phyloP scores from a whole-genome alignment of 2,888 invertebrate genomes.

The Mactromeris polynyma region DNA sequence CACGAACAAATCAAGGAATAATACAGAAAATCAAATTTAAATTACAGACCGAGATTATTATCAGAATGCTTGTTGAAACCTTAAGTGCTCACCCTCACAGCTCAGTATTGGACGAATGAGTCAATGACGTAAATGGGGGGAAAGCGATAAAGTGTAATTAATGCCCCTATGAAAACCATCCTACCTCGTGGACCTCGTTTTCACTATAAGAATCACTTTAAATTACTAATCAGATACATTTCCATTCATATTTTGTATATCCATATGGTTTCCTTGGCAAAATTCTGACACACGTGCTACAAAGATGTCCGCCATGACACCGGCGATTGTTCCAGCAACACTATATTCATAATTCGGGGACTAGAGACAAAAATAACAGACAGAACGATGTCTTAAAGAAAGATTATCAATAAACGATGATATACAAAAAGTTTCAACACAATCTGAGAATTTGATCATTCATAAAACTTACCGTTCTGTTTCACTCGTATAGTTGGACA shows the following conservation, averaged over 20 bases:
- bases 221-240: not conserved
- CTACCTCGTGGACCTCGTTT: not conserved
- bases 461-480: conserved; percentile 62
- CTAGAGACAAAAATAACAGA: not conserved
- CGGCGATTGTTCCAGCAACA: conserved; percentile 46
- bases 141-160: not conserved
- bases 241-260: conserved; percentile 7
- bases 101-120: not conserved
- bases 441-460: conserved; percentile 34
- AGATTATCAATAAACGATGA: not conserved
- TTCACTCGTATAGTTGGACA: conserved; percentile 83
- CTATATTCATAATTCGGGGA: not conserved
- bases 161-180: not conserved
- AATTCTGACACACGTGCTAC: conserved; percentile 73
- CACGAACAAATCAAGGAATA: too few relatives aligned
- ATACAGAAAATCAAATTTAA: too few relatives aligned
- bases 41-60: too few relatives aligned
- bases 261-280: conserved; percentile 34
- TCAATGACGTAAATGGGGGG: not conserved
- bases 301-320: conserved; percentile 76
- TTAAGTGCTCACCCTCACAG: too few relatives aligned
- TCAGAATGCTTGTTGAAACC: too few relatives aligned
- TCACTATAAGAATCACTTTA: not conserved
- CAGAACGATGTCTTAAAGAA: not conserved
- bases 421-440: not conserved